A percentile compares a stretch with the other conserved stretches of the same genome.
Evolutionary conservation across 92 coral and sea anemone species (phyloP).

Genomic region (Diadumene lineata): DNA sequence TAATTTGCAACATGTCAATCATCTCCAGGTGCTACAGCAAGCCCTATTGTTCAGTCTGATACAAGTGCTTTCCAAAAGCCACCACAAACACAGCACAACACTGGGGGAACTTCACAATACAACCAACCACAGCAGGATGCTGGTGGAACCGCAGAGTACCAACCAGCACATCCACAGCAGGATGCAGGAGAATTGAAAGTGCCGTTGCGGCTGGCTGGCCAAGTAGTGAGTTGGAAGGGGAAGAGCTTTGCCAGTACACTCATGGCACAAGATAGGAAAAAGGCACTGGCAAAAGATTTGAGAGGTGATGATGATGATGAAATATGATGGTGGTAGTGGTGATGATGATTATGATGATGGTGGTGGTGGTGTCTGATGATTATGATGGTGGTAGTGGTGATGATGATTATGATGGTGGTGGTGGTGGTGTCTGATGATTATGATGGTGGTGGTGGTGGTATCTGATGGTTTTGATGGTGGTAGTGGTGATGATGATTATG

Average conservation of each 20-base stretch:
- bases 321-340: neutral
- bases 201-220: slow-evolving; percentile 86
- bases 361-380: too few species aligned
- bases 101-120: neutral
- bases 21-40: neutral
- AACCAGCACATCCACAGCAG: too few species aligned
- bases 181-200: slow-evolving; percentile 26
- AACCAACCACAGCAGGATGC: neutral
- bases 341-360: too few species aligned
- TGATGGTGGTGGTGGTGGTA: too few species aligned
- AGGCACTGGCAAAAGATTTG: slow-evolving; percentile 73
- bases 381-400: neutral
- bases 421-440: too few species aligned
- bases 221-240: slow-evolving; percentile 72
- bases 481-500: too few species aligned
- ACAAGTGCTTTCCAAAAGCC: slow-evolving; percentile 1
- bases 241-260: slow-evolving; percentile 30
- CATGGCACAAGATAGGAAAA: slow-evolving; percentile 45
- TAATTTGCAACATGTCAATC: too few species aligned
- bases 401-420: too few species aligned
- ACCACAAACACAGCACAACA: too few species aligned
- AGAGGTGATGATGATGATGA: slow-evolving; percentile 63
- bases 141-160: too few species aligned
- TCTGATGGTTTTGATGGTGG: too few species aligned
- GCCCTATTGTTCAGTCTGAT: neutral